These are phyloP conservation scores for Sesia bembeciformis DNA, from an alignment of 2,888 invertebrate species.

Conservation along the genomic window DNA sequence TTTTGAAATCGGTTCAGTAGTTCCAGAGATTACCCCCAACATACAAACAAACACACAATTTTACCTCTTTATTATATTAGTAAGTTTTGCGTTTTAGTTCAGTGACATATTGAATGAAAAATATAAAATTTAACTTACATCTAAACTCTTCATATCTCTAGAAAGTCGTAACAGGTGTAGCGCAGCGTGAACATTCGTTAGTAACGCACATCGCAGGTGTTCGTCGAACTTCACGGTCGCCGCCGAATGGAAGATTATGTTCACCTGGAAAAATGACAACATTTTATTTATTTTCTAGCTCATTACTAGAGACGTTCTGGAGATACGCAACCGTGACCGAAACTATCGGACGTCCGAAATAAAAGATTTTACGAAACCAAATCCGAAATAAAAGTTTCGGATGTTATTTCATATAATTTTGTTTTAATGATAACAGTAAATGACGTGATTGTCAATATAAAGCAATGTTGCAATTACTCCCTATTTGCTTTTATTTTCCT, in stretches of 20 bases:
- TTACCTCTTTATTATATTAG: no score
- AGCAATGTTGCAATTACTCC: no score
- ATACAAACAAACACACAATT: no score
- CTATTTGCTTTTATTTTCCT: no score
- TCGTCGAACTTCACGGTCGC: constrained; percentile 95
- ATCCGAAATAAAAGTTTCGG: no score
- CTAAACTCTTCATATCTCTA: constrained; percentile 75
- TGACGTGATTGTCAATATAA: no score
- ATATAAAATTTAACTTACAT: constrained; percentile 27
- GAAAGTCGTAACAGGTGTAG: constrained; percentile 82
- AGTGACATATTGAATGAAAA: neutral
- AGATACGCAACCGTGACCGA: neutral
- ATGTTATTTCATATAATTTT: no score
- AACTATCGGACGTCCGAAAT: neutral
- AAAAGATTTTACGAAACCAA: no score
- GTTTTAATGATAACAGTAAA: no score
- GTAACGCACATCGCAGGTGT: constrained; percentile 82
- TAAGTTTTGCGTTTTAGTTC: no score
- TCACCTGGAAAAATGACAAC: constrained; percentile 37
- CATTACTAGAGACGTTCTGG: neutral
- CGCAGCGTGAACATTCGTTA: constrained; percentile 86
- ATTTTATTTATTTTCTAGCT: neutral
- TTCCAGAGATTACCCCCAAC: no score
- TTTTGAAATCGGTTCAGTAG: no score
- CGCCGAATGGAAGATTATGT: constrained; percentile 88